A percentile compares a stretch with the other conserved stretches of the same genome.
Evolutionary conservation across 1,140 invertebrate genomes (phyloP).

Genomic region (Musca vetustissima): DNA sequence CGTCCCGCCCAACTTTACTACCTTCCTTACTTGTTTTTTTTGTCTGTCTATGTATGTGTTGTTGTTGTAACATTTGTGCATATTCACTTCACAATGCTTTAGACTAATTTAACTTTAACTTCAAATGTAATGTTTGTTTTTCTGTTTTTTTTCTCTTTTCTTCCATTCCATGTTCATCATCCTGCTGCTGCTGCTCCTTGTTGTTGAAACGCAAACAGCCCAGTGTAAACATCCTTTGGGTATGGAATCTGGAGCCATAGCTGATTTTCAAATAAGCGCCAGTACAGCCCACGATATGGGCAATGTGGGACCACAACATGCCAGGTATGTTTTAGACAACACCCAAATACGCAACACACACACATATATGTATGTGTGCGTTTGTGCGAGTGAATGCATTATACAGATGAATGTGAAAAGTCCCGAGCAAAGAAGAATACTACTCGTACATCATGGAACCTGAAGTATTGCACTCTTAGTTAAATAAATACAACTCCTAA

Average conservation of each 20-base stretch:
- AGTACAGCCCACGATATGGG: constrained; percentile 88
- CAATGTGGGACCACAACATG: constrained; percentile 88
- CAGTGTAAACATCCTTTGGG: constrained; percentile 81
- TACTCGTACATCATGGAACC: neutral
- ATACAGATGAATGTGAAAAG: neutral
- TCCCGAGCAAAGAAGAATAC: neutral
- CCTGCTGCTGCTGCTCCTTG: neutral
- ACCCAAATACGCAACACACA: neutral
- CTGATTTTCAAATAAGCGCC: constrained; percentile 81
- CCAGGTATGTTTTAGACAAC: constrained; percentile 67
- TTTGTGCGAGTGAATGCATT: neutral
- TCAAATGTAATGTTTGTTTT: neutral
- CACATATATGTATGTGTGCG: neutral
- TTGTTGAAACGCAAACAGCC: constrained; percentile 60
- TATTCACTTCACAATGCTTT: no score
- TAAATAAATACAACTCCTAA: neutral
- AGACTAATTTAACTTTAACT: constrained; percentile 4
- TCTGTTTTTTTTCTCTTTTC: constrained; percentile 9
- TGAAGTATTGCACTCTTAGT: neutral
- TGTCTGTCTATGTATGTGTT: no score
- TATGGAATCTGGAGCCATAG: constrained; percentile 88
- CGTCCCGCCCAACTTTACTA: no score
- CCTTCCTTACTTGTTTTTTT: no score
- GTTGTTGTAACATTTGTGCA: no score
- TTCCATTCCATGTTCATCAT: neutral